phyloP scores from a whole-genome alignment of 2,797 vertebrate species.

The Caiman crocodilus region DNA sequence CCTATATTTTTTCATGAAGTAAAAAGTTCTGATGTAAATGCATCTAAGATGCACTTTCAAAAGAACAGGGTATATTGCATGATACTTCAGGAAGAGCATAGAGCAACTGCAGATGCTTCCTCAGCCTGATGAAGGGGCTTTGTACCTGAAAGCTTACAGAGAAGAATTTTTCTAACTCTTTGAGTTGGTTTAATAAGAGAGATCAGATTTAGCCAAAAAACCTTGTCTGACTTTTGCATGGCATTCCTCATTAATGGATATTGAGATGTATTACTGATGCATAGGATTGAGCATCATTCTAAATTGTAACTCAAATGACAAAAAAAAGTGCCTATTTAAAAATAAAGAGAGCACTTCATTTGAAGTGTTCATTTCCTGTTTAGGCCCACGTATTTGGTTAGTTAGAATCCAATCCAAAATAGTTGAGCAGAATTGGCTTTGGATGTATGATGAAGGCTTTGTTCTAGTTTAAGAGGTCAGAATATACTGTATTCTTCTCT shows the following conservation, averaged over 20 bases:
- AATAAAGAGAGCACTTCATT: background rate
- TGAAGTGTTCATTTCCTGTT: background rate
- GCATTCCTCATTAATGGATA: background rate
- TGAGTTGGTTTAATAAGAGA: too few species aligned
- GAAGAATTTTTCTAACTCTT: too few species aligned
- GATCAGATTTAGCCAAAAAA: too few species aligned
- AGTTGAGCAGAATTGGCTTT: background rate
- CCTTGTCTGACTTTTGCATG: background rate
- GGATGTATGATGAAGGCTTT: background rate
- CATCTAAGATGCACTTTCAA: too few species aligned
- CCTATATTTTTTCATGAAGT: background rate
- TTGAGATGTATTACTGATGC: slow-evolving; percentile 25
- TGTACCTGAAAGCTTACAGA: too few species aligned
- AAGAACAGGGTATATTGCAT: too few species aligned
- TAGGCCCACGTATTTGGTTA: slow-evolving; percentile 10
- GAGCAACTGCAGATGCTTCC: too few species aligned
- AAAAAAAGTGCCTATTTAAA: too few species aligned
- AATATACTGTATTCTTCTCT: background rate
- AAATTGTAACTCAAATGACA: too few species aligned
- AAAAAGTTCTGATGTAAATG: background rate
- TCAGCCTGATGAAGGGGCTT: too few species aligned
- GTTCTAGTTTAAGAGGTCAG: background rate
- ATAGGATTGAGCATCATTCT: background rate
- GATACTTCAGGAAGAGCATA: too few species aligned
- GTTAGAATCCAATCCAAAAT: slow-evolving; percentile 2